phyloP scores from a whole-genome alignment of 2,888 invertebrate species.

The Gortyna flavago region DNA sequence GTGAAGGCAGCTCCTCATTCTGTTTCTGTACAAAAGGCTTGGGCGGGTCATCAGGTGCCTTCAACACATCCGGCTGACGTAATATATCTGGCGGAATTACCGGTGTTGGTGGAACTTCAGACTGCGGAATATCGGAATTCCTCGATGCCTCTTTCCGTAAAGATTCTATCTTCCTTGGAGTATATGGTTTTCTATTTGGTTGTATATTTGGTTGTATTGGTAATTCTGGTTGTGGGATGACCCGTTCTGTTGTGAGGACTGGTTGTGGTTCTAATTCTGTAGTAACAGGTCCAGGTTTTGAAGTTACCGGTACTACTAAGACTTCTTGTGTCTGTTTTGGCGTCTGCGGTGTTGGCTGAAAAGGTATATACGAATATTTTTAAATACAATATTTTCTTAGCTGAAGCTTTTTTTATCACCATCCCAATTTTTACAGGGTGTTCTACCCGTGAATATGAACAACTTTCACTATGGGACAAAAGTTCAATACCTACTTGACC shows the following conservation, averaged over 20 bases:
- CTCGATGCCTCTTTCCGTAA: background rate
- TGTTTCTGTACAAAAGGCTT: background rate
- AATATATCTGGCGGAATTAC: background rate
- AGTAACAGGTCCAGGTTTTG: background rate
- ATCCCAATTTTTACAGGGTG: no score
- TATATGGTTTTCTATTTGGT: background rate
- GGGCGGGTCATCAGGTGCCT: constrained; percentile 14
- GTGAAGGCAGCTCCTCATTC: background rate
- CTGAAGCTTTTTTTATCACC: no score
- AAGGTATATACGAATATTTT: background rate
- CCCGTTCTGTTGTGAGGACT: background rate
- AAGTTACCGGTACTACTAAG: background rate
- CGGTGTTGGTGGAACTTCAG: background rate
- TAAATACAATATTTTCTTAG: background rate
- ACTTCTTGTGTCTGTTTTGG: constrained; percentile 22
- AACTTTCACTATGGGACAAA: no score
- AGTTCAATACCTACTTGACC: no score
- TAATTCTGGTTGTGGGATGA: constrained; percentile 7
- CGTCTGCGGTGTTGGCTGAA: constrained; percentile 15
- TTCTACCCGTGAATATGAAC: no score
- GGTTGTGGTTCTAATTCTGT: constrained; percentile 4
- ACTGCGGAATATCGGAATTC: background rate
- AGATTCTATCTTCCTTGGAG: constrained; percentile 13
- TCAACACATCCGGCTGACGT: background rate
- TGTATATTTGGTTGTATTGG: background rate